A percentile compares a stretch with the other conserved stretches of the same genome.
These are phyloP conservation scores for Oncorhynchus kisutch DNA, from an alignment of 2,113 vertebrate species.

Conservation along the genomic window DNA sequence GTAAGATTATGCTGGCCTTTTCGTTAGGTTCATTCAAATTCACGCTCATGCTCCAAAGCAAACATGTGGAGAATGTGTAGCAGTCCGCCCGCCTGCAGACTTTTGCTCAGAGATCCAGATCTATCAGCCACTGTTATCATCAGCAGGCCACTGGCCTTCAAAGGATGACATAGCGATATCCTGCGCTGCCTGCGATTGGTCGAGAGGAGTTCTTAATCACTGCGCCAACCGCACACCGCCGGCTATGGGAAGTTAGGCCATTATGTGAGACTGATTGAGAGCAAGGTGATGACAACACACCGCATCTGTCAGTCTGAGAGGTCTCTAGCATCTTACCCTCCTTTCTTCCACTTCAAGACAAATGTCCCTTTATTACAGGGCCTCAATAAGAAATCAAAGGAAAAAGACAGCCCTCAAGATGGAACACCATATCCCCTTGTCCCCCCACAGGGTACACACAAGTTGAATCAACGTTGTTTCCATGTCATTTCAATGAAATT, in stretches of 20 bases:
- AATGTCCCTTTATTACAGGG: slow-evolving; percentile 10
- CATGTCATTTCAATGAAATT: too few species aligned
- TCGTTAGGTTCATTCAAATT: not conserved
- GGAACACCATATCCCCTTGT: slow-evolving; percentile 1
- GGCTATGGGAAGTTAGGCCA: slow-evolving; percentile 10
- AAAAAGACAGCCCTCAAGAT: not conserved
- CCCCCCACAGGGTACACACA: too few species aligned
- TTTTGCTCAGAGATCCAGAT: not conserved
- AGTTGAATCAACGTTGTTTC: too few species aligned
- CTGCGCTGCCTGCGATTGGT: not conserved
- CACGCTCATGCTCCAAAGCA: not conserved
- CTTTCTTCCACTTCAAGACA: slow-evolving; percentile 17
- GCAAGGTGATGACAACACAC: slow-evolving; percentile 4
- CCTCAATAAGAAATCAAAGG: slow-evolving; percentile 17
- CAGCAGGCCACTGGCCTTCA: slow-evolving; percentile 12
- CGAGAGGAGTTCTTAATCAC: slow-evolving; percentile 5
- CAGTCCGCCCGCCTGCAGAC: not conserved
- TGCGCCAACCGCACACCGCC: slow-evolving; percentile 6
- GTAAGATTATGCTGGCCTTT: not conserved
- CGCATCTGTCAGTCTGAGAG: slow-evolving; percentile 15
- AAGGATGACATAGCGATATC: not conserved
- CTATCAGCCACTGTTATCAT: not conserved
- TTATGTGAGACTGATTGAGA: slow-evolving; percentile 20
- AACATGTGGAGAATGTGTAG: slow-evolving; percentile 6
- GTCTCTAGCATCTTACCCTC: not conserved